phyloP scores from a whole-genome alignment of 2,113 vertebrate genomes.

The Cinclus cinclus region DNA sequence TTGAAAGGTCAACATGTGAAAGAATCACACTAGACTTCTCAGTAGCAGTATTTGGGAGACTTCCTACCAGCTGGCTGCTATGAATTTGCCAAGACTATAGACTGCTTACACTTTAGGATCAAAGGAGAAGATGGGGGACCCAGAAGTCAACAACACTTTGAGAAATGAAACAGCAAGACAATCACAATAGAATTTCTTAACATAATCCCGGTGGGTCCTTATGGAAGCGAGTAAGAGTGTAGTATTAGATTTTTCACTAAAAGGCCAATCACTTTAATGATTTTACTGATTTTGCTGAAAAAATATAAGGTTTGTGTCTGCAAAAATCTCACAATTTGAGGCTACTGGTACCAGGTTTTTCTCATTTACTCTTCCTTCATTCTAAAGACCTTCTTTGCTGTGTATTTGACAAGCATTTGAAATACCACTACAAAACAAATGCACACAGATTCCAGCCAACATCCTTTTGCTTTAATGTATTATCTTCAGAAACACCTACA shows the following conservation, averaged over 20 bases:
- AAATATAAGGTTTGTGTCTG: background rate
- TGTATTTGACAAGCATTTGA: background rate
- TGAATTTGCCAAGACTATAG: background rate
- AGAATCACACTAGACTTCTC: background rate
- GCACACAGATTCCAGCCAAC: background rate
- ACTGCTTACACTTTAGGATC: background rate
- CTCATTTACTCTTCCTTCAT: background rate
- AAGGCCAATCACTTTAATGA: background rate
- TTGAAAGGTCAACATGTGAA: background rate
- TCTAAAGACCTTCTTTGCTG: background rate
- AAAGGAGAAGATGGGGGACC: background rate
- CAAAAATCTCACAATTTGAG: background rate
- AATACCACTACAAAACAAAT: background rate
- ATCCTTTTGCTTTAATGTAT: background rate
- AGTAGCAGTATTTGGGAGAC: background rate
- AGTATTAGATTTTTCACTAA: background rate
- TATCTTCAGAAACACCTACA: background rate
- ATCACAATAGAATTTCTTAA: background rate
- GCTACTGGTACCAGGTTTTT: background rate
- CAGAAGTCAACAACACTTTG: background rate
- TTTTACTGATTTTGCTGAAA: background rate
- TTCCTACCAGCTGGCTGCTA: background rate
- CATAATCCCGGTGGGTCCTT: background rate
- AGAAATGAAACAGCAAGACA: background rate
- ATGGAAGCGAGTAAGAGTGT: background rate